Evolutionary conservation across 2,888 invertebrate species (phyloP), one percentile per base, ranked within the genome.

Genomic region (Cerceris ruficornis): DNA sequence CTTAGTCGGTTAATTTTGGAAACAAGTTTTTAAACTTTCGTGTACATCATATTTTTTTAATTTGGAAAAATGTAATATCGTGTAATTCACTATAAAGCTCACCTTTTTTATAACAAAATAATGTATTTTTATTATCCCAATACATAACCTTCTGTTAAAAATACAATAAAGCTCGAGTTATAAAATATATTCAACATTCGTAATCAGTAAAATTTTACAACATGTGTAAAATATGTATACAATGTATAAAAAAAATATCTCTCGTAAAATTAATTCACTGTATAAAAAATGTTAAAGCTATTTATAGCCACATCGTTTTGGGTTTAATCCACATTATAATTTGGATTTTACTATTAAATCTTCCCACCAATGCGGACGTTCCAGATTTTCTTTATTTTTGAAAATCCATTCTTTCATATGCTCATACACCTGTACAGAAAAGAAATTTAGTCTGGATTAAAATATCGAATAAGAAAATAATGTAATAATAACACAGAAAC

Each of bases 311-410:
- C 6, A 69, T n/a, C 28, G 28, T 28, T 28, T 28, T 28, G 4
- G 2, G 28, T 58, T 42, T 28, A 13, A 17, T 57, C 13, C 17
- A 54, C 6, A 57, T 80, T 55, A 84, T 46, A 85, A 65, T 71
- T 85, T 85, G 9, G 85, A 69, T 69, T 41, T 72, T n/a, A 60
- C 15, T 54, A 92, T 93, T 6, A 96, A 94, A 86, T 96, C 96
- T 49, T 94, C 93, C 97, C 97, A 97, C 97, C 97, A 97, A 13
- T 92, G 86, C 0, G 97, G 96, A n/a, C 96, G 94, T 69, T 94
- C 93, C 89, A 96, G 93, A 0, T 95, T 94, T 11, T 95, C 95
- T 0, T 96, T 95, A 81, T 94, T 93, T 55, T 95, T 94, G 88
- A 95, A 93, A 84, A 97, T 94, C 28, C 94, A 93, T 61, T 94